Evolutionary conservation across 2,888 invertebrate genomes (phyloP).

Genomic region (Leucophenga montana): DNA sequence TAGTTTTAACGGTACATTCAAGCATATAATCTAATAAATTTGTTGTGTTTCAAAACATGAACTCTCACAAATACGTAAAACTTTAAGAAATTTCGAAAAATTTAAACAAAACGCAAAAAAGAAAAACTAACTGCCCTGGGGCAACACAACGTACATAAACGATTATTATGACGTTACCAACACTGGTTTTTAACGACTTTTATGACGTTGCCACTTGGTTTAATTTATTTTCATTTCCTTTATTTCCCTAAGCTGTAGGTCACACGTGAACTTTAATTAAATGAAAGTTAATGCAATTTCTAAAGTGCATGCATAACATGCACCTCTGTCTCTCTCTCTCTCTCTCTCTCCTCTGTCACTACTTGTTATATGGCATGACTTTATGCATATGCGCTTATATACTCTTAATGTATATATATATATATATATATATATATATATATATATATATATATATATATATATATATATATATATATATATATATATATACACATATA

Average conservation of each 20-base stretch:
- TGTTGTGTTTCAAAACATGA: no score
- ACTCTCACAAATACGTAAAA: no score
- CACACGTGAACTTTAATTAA: constrained; percentile 44
- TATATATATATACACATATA: constrained; percentile 18
- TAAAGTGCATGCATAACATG: constrained; percentile 22
- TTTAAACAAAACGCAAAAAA: no score
- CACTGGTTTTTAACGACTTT: no score
- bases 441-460: constrained; percentile 17
- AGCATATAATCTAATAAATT: no score
- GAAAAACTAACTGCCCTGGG: no score
- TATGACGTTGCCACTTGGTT: not conserved
- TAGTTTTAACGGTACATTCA: no score
- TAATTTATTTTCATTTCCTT: constrained; percentile 36
- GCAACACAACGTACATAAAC: no score
- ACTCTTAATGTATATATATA: not conserved
- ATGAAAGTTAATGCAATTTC: constrained; percentile 24
- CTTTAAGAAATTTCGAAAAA: no score
- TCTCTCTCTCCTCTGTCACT: no score
- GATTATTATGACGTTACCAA: no score
- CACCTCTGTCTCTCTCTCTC: not conserved
- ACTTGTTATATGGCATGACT: no score
- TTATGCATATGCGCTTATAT: not conserved
- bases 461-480: constrained; percentile 25
- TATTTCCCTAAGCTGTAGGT: constrained; percentile 45
- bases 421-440: constrained; percentile 29